phyloP scores from a whole-genome alignment of 1,140 invertebrate species.

The Drosophila fuyamai region DNA sequence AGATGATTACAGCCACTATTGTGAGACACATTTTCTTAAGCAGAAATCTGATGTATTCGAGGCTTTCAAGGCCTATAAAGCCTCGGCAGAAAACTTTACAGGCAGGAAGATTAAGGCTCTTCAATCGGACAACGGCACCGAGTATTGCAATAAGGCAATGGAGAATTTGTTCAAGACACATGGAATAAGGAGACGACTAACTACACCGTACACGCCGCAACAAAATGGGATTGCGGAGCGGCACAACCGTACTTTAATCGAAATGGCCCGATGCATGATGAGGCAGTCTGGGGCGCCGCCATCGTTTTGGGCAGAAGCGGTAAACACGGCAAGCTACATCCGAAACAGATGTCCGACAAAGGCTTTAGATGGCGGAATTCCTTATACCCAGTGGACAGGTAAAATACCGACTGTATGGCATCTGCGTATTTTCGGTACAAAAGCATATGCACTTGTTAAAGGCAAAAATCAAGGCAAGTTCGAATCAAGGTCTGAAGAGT shows the following conservation, averaged over 20 bases:
- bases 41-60: not conserved
- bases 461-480: conserved; percentile 1
- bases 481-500: not conserved
- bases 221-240: no score
- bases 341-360: not conserved
- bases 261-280: no score
- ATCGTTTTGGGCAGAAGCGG: not conserved
- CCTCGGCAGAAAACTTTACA: not conserved
- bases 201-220: no score
- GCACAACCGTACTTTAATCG: no score
- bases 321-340: not conserved
- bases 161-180: not conserved
- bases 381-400: not conserved
- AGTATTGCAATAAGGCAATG: not conserved
- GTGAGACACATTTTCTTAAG: not conserved
- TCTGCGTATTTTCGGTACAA: not conserved
- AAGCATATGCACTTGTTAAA: conserved; percentile 2
- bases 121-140: not conserved
- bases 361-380: not conserved
- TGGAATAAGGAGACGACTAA: no score
- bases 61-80: not conserved
- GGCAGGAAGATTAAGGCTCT: not conserved
- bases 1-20: conserved; percentile 4
- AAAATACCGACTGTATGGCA: conserved; percentile 2
- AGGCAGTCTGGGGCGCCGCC: not conserved